These are phyloP conservation scores for Orchestia grillus DNA, from an alignment of 1,140 invertebrate species.

Conservation along the genomic window DNA sequence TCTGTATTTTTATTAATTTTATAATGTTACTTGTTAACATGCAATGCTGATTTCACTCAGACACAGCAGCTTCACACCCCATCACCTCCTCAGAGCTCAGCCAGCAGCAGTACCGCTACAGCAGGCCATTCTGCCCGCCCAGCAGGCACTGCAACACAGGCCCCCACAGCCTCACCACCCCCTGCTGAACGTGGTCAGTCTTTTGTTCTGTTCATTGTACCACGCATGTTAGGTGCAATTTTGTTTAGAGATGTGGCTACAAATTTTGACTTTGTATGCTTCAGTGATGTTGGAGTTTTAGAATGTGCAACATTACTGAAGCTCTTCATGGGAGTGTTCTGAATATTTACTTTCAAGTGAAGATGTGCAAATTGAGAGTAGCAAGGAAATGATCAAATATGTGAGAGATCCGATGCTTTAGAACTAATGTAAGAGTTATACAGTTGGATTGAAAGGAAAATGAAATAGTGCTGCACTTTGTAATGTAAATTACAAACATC, in stretches of 20 bases:
- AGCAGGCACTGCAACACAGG: not conserved
- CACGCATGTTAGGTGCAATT: not conserved
- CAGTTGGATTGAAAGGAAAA: no score
- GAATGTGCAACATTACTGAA: not conserved
- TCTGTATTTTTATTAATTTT: no score
- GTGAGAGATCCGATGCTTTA: no score
- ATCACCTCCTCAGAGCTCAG: not conserved
- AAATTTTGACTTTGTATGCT: not conserved
- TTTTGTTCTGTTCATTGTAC: not conserved
- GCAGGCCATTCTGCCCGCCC: not conserved
- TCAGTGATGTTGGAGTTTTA: not conserved
- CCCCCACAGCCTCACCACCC: not conserved
- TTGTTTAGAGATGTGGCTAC: not conserved
- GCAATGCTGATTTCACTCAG: not conserved
- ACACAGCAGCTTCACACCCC: not conserved
- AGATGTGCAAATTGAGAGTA: no score
- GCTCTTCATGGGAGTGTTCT: no score
- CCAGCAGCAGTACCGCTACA: not conserved
- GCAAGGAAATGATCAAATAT: no score
- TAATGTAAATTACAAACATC: no score
- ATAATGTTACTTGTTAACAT: no score
- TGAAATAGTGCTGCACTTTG: no score
- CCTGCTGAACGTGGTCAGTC: not conserved
- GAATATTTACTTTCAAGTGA: no score
- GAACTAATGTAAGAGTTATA: no score